Evolutionary conservation across 2,113 vertebrate genomes (phyloP).

Genomic region (Symphodus melops): DNA sequence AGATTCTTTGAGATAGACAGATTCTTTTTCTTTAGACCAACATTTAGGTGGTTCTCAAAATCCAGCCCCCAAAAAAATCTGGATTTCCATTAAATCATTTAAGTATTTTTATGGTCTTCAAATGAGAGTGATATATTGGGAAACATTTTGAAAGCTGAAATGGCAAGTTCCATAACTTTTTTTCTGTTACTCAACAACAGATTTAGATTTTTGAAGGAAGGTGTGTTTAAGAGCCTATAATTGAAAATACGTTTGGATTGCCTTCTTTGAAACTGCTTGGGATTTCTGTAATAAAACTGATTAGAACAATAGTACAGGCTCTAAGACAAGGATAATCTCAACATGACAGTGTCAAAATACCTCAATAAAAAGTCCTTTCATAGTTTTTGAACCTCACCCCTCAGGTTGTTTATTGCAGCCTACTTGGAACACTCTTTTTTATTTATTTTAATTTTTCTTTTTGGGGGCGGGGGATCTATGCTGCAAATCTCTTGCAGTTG

Average conservation of each 20-base stretch:
- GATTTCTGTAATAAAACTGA: not conserved
- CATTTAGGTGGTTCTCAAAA: not conserved
- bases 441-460: too few relatives aligned
- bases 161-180: not conserved
- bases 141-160: too few relatives aligned
- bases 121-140: not conserved
- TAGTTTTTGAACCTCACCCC: constrained; percentile 35
- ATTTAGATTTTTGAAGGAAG: not conserved
- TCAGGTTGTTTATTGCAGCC: constrained; percentile 52
- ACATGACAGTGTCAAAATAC: constrained; percentile 16
- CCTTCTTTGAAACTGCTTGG: not conserved
- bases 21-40: not conserved
- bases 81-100: constrained; percentile 7
- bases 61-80: not conserved
- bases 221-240: not conserved
- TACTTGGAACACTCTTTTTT: too few relatives aligned
- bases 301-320: not conserved
- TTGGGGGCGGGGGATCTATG: constrained; percentile 14
- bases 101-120: not conserved
- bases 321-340: not conserved
- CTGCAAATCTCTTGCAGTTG: constrained; percentile 31
- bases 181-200: not conserved
- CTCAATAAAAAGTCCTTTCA: constrained; percentile 14
- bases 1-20: not conserved
- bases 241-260: not conserved